Evolutionary conservation across 37 sponge, comb jelly and placozoan genomes (phyloP).

Genomic region (Dysidea cf. avara): DNA sequence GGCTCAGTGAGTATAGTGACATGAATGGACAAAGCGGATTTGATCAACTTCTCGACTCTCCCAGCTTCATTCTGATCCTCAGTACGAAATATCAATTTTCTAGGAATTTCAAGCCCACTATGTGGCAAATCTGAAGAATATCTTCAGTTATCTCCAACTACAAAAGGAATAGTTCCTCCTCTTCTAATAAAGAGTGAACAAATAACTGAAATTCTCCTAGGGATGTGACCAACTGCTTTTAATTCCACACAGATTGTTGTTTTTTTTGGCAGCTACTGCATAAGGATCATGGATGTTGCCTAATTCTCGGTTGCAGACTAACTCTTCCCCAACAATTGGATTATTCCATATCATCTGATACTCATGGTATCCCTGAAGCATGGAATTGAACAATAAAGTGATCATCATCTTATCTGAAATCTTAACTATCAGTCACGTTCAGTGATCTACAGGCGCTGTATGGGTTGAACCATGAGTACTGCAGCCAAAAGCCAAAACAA

Average conservation of each 20-base stretch:
- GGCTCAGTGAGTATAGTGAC: no score
- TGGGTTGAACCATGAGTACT: no score
- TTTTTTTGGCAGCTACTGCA: constrained; percentile 22
- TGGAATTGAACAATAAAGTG: constrained; percentile 1
- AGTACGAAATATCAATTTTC: no score
- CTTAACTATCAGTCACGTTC: no score
- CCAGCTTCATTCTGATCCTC: no score
- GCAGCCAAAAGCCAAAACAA: no score
- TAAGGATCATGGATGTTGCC: constrained; percentile 37
- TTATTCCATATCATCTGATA: constrained; percentile 23
- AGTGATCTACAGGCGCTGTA: no score
- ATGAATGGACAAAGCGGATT: no score
- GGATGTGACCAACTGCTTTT: constrained; percentile 34
- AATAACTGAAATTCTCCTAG: constrained; percentile 37
- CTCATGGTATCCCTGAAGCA: constrained; percentile 16
- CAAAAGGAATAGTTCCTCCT: constrained; percentile 17
- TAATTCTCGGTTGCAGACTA: constrained; percentile 20
- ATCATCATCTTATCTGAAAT: no score
- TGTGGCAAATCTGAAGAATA: no score
- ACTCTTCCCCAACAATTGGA: constrained; percentile 26
- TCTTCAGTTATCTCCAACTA: constrained; percentile 9
- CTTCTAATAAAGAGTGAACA: constrained; percentile 35
- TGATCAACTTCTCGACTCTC: no score
- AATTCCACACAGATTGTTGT: no score
- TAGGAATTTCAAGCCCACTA: constrained; percentile 31